A percentile compares a stretch with the other conserved stretches of the same genome.
These are phyloP conservation scores for Eilema depressum DNA, from an alignment of 2,888 invertebrate genomes.

Conservation along the genomic window DNA sequence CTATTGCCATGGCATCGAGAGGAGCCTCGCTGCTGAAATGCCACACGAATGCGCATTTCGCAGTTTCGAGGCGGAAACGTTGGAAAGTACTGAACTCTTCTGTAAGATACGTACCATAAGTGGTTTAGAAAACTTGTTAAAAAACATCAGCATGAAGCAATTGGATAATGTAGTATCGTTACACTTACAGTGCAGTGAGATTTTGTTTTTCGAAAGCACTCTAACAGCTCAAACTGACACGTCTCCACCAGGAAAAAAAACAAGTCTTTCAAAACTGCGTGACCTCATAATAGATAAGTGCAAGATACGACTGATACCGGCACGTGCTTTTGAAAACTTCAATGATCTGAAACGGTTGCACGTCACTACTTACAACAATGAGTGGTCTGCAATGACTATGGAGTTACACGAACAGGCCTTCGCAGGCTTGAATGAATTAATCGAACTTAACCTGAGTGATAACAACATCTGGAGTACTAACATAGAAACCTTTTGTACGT, in stretches of 20 bases:
- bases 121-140: conserved; percentile 89
- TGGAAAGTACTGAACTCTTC: conserved; percentile 87
- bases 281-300: conserved; percentile 91
- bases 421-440: conserved; percentile 89
- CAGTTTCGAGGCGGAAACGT: conserved; percentile 86
- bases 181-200: conserved; percentile 91
- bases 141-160: conserved; percentile 90
- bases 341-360: conserved; percentile 89
- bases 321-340: conserved; percentile 89
- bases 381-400: conserved; percentile 93
- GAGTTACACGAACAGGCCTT: conserved; percentile 91
- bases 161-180: conserved; percentile 89
- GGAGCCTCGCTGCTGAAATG: conserved; percentile 78
- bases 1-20: conserved; percentile 79
- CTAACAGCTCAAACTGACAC: conserved; percentile 84
- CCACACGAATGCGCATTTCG: conserved; percentile 92
- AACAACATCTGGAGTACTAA: conserved; percentile 93
- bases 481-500: conserved; percentile 90
- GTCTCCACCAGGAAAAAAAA: conserved; percentile 81
- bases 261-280: conserved; percentile 89
- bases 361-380: conserved; percentile 91
- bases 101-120: conserved; percentile 91
- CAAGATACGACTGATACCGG: conserved; percentile 91
- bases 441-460: conserved; percentile 90
- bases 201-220: conserved; percentile 91